Evolutionary conservation across 2,888 invertebrate species (phyloP), one percentile per base, ranked within the genome.

Genomic region (Macropis europaea): DNA sequence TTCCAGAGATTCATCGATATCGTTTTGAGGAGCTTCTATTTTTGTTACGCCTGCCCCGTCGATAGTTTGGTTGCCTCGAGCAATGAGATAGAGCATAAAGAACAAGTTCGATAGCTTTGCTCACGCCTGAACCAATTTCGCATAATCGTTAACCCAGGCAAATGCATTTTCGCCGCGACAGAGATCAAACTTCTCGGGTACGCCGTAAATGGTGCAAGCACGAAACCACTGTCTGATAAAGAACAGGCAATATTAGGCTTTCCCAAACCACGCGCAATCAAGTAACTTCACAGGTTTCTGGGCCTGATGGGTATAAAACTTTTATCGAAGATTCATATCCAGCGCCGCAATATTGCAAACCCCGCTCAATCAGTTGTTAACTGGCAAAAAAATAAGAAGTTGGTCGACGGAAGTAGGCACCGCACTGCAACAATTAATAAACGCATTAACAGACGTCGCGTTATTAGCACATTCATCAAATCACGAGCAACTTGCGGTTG

Each of bases 41-140:
- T 61, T 9, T 30, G 40, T 2, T 61, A 19, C 15, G 11, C 22
- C 0, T 60, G 50, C 4, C 1, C 50, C 0, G 42, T 50, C 9
- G 60, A 60, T 24, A 50, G 50, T 9, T 15, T 60, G 3, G 30
- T 60, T 9, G 48, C 30, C 0, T 60, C 59, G 0, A n/a, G 19
- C 0, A n/a, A 11, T 0, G 0, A 15, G 2, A 17, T 11, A 2
- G 19, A 52, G n/a, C 60, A 61, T 2, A 7, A 1, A 0, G 5
- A n/a, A 1, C 43, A 52, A 4, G 1, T 61, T 1, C 2, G 22
- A 0, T 1, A 13, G 2, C 11, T 61, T 1, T 50, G 50, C 13
- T 9, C 3, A 3, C 22, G 43, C 0, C 11, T 61, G 1, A 4
- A 34, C 0, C 2, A 32, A 0, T 13, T 2, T 3, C 42, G 60